These are phyloP conservation scores for Misgurnus mizolepis DNA, from an alignment of 2,113 vertebrate genomes.

Conservation along the genomic window DNA sequence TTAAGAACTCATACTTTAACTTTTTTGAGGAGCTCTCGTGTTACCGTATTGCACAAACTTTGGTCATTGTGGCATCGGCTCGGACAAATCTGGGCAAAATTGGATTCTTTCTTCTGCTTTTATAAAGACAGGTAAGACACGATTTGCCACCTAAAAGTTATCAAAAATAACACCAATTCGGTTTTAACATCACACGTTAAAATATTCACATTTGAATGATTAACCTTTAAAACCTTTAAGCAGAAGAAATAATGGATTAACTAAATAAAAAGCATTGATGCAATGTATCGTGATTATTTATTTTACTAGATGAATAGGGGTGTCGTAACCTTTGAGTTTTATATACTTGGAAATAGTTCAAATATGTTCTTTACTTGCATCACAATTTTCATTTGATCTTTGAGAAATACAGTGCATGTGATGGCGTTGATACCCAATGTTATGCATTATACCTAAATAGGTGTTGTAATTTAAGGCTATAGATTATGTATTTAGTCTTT, in stretches of 20 bases:
- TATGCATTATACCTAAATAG: background rate
- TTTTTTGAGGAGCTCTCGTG: too few relatives aligned
- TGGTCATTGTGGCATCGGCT: conserved; percentile 27
- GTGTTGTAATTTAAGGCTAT: background rate
- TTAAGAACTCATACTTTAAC: too few relatives aligned
- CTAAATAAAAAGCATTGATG: too few relatives aligned
- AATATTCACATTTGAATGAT: background rate
- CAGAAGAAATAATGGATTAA: too few relatives aligned
- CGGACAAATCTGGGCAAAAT: background rate
- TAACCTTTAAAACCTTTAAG: background rate
- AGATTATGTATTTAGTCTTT: background rate
- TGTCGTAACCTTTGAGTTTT: too few relatives aligned
- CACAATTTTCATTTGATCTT: background rate
- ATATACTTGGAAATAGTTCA: too few relatives aligned
- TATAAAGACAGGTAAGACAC: conserved; percentile 37
- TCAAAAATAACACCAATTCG: background rate
- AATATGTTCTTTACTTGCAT: too few relatives aligned
- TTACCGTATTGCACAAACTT: conserved; percentile 32
- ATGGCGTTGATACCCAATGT: background rate
- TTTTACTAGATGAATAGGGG: too few relatives aligned
- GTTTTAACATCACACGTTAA: background rate
- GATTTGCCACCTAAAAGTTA: background rate
- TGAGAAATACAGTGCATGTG: background rate
- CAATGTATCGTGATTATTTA: too few relatives aligned
- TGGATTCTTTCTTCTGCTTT: background rate